These are phyloP conservation scores for Clitarchus hookeri DNA, from an alignment of 2,888 invertebrate species.

Conservation along the genomic window DNA sequence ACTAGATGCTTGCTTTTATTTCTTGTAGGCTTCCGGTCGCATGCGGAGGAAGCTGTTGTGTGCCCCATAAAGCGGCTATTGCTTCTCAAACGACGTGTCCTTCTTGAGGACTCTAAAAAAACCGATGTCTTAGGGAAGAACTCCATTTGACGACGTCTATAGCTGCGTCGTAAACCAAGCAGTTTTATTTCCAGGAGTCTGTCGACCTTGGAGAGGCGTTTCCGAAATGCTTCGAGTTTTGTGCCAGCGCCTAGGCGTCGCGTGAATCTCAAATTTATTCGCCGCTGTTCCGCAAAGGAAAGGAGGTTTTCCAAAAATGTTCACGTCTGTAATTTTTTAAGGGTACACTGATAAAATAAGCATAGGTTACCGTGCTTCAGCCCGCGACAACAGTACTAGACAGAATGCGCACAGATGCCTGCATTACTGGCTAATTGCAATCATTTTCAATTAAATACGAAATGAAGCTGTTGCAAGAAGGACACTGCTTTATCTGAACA, in stretches of 20 bases:
- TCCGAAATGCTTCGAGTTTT: not conserved
- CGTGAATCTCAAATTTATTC: not conserved
- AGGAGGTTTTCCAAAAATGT: too few relatives aligned
- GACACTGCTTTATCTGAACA: too few relatives aligned
- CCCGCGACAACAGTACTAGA: too few relatives aligned
- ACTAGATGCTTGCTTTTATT: not conserved
- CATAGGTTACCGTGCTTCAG: too few relatives aligned
- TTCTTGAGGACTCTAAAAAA: not conserved
- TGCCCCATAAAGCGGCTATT: not conserved
- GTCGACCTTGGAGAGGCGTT: not conserved
- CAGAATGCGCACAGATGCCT: too few relatives aligned
- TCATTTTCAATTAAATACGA: too few relatives aligned
- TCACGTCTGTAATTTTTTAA: too few relatives aligned
- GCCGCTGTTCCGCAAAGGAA: too few relatives aligned
- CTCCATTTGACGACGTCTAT: not conserved
- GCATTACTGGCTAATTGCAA: too few relatives aligned
- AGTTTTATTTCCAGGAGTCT: not conserved
- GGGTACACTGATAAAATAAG: too few relatives aligned
- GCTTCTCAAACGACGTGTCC: not conserved
- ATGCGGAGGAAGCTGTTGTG: not conserved
- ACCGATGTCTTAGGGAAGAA: not conserved
- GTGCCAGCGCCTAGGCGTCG: not conserved
- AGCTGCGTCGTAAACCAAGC: not conserved
- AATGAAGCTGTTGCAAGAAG: too few relatives aligned
- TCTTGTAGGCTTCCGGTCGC: not conserved